Evolutionary conservation across 1,140 invertebrate species (phyloP).

Genomic region (Daktulosphaira vitifoliae): DNA sequence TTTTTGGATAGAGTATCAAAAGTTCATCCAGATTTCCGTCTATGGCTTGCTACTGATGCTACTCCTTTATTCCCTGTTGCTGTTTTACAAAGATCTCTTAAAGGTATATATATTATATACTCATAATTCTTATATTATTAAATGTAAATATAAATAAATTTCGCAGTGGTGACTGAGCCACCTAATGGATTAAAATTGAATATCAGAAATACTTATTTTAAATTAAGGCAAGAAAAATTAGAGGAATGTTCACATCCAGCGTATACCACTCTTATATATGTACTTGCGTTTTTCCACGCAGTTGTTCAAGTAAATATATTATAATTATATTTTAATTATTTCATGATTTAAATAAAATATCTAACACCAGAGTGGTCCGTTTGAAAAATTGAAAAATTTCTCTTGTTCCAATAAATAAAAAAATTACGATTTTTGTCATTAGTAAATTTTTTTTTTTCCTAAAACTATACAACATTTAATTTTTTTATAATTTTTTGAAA

Average conservation of each 20-base stretch:
- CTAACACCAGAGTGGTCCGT: no score
- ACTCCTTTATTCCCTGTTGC: constrained; percentile 76
- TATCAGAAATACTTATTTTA: constrained; percentile 78
- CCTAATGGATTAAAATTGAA: constrained; percentile 83
- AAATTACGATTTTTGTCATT: no score
- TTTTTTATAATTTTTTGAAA: no score
- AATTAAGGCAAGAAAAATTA: constrained; percentile 61
- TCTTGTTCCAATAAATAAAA: no score
- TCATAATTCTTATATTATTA: no score
- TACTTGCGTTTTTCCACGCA: constrained; percentile 82
- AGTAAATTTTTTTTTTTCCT: no score
- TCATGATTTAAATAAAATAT: constrained; percentile 46
- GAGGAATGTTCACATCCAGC: constrained; percentile 61
- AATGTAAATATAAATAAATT: no score
- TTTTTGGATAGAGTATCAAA: constrained; percentile 64
- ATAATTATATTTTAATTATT: neutral
- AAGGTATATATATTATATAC: no score
- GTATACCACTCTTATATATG: constrained; percentile 71
- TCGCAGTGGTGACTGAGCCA: constrained; percentile 50
- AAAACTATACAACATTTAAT: no score
- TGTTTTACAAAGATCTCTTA: constrained; percentile 68
- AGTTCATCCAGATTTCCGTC: constrained; percentile 79
- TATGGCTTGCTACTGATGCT: constrained; percentile 86
- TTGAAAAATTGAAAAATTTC: no score
- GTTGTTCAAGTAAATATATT: constrained; percentile 57